Base-by-base conservation (phyloP, 2,113 vertebrate genomes). In the Psophia crepitans region DNA sequence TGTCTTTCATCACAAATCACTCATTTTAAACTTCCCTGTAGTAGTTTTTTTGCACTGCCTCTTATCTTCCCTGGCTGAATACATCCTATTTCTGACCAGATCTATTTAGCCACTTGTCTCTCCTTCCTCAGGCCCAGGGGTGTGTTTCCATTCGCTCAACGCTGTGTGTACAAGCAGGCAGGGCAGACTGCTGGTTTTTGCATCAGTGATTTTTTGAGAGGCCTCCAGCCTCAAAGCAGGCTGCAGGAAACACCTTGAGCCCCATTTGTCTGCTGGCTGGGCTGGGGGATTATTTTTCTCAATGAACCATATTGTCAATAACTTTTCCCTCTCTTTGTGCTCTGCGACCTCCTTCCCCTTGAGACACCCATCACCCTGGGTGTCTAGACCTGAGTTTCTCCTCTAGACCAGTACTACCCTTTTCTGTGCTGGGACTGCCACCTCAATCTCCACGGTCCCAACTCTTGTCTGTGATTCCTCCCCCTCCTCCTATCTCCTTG, bases 221-320 rank as follows among this genome's bases (percentile, higher is more conserved):
- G 89, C 44, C 74, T 80, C 70, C 58, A 65, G 75, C 69, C 70
- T 90, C 61, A 16, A 89, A 84, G 83, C 90, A 93, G 77, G 92
- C 84, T 91, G 70, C 77, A 93, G 93, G 89, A 92, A 94, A 65
- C 68, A 75, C 89, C 91, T 89, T 68, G 89, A 61, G 91, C 91
- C 93, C 84, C 73, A 39, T 91, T 78, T 84, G 64, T 87, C 51
- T 65, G 88, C 73, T 78, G 68, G 53, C 41, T 90, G 76, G 80
- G 57, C 76, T 49, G 37, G 24, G 37, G 76, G 77, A 81, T 97
- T 93, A 60, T 58, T 89, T 81, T 66, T 56, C 89, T 92, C 80
- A 54, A 14, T 30, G 71, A 90, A 75, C 56, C 60, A 27, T 63
- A 51, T 23, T 70, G 86, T 81, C 79, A 48, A 19, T 63, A 57